phyloP scores from a whole-genome alignment of 2,888 invertebrate species.

The Gnatocerus cornutus region DNA sequence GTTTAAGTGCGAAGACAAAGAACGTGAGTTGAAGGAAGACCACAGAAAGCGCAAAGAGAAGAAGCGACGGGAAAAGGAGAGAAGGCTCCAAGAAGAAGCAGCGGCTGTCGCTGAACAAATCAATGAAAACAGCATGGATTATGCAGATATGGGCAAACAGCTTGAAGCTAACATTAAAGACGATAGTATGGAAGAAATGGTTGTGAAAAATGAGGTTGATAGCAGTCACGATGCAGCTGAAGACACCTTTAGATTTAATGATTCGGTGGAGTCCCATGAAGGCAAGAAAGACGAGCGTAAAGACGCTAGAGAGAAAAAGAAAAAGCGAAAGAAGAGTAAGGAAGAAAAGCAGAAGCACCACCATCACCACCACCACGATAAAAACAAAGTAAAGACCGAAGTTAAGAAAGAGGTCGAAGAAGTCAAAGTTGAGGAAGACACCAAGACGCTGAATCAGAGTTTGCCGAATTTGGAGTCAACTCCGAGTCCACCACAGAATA shows the following conservation, averaged over 20 bases:
- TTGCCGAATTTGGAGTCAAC: constrained; percentile 76
- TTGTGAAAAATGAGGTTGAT: constrained; percentile 66
- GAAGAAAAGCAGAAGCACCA: constrained; percentile 83
- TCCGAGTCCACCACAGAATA: constrained; percentile 74
- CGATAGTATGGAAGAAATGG: constrained; percentile 73
- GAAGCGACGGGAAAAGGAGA: constrained; percentile 66
- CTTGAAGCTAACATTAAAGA: constrained; percentile 87
- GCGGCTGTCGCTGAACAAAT: constrained; percentile 56
- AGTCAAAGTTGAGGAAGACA: constrained; percentile 49
- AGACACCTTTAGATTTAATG: constrained; percentile 61
- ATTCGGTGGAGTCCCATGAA: constrained; percentile 51
- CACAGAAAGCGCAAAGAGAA: constrained; percentile 71
- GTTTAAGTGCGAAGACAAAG: constrained; percentile 55
- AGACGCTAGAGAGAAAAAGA: constrained; percentile 85
- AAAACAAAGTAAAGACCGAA: constrained; percentile 68
- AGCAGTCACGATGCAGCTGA: constrained; percentile 66
- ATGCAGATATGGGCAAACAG: constrained; percentile 87
- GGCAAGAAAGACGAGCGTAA: constrained; percentile 71
- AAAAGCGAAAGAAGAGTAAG: constrained; percentile 88
- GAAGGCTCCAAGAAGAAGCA: constrained; percentile 71
- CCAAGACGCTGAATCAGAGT: constrained; percentile 73
- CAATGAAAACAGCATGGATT: constrained; percentile 86
- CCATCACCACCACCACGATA: constrained; percentile 78
- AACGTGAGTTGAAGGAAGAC: no score
- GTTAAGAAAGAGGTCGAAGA: constrained; percentile 61